Evolutionary conservation across 2,113 vertebrate genomes (phyloP), one percentile per base, ranked within the genome.

Genomic region (Empidonax traillii): DNA sequence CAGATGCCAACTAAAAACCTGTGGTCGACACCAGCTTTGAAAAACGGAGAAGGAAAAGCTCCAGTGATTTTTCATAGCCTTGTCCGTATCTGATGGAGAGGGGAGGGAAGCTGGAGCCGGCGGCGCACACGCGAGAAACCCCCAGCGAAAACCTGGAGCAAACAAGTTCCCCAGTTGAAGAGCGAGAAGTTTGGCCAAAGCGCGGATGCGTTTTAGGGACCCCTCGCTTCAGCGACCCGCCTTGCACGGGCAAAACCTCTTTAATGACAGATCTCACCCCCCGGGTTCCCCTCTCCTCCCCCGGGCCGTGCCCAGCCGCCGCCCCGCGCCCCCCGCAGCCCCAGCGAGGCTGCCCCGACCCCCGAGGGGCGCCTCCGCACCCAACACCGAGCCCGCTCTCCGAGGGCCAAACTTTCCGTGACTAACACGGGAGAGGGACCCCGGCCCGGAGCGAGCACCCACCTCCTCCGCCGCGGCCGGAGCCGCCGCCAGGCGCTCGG

Each of bases 151-250:
- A 31, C 39, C 33, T 4, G 3, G 30, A 8, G 11, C 20, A 43
- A 39, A 4, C 77, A 85, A 85, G 56, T 56, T 19, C 51, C 14
- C 13, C 51, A 22, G 30, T 8, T 3, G 49, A 39, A 9, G 18
- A 46, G 30, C 7, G 18, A 11, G 3, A 65, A 77, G 65, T 52
- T 30, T 12, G 55, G 46, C 9, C 43, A 58, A 62, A 37, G 30
- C 37, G 13, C 2, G 12, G 22, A 43, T 0, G 28, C 9, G 8
- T 6, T 24, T 33, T 7, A 53, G 25, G 56, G 37, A n/a, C 1
- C 24, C 25, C 44, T 7, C 53, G 5, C 16, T 22, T 6, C 85
- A 15, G 28, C 3, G 12, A 14, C 62, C 16, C 33, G 31, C 37
- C 47, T 39, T 2, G 9, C 21, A 1, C 43, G 2, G 33, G 28